Evolutionary conservation across 2,888 invertebrate genomes (phyloP), one percentile per base, ranked within the genome.

Genomic region (Epicampocera succincta): DNA sequence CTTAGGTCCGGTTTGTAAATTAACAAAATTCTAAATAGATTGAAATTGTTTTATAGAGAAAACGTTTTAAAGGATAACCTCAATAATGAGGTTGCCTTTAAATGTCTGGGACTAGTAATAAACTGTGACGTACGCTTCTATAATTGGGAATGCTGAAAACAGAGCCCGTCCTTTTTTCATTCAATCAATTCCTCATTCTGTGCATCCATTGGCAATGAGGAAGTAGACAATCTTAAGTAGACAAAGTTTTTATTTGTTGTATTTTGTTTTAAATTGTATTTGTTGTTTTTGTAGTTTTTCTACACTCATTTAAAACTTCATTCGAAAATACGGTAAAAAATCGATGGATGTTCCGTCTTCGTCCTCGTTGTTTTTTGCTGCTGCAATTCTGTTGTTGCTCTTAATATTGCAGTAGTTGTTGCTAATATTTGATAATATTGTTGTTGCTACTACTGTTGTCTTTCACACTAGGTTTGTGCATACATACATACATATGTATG

Each of bases 321-420:
- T 74, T 78, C 66, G 69, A 78, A 66, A 78, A 74, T 65, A 75
- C 58, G 74, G 78, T 71, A 74, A 82, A 82, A 82, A 82, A 82
- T 82, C 82, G 82, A 82, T 82, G 74, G 54, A 71, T 78, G 48
- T 75, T 65, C 61, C 71, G 63, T 78, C 69, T 74, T 82, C 69
- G 65, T 78, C 78, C 69, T 74, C 73, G 66, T 66, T 68, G n/a
- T 68, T 54, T 66, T 61, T 46, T 79, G 44, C 52, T 73, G 46
- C 40, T 74, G 40, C 40, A 40, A 63, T 65, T 17, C 21, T 44
- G 52, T 44, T 29, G 61, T 17, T 56, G 48, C 29, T 61, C 46
- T 52, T 17, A 17, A 56, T 63, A 15, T 29, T 66, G 73, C 33
- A 74, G 74, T 71, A 52, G 75, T 76, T 76, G 68, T 76, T 76